These are phyloP conservation scores for Coregonus sp. DNA, from an alignment of 2,797 vertebrate species.

Conservation along the genomic window DNA sequence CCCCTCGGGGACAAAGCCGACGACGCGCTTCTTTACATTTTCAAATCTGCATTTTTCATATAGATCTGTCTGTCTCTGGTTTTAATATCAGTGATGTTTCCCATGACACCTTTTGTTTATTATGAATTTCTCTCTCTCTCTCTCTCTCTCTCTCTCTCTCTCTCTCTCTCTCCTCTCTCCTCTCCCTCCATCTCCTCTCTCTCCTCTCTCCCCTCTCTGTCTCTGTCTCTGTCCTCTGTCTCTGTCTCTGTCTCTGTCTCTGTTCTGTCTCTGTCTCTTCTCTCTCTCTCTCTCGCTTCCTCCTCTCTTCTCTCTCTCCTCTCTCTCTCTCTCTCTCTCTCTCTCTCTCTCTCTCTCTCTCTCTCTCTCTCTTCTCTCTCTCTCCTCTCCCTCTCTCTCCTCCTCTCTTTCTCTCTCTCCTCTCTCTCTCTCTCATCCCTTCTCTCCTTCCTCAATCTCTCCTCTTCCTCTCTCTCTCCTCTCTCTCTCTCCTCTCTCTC, in stretches of 20 bases:
- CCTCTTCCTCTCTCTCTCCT: neutral
- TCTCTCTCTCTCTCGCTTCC: conserved; percentile 16
- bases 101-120: conserved; percentile 88
- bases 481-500: neutral
- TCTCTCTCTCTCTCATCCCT: conserved; percentile 86
- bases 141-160: neutral
- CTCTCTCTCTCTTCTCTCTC: conserved; percentile 77
- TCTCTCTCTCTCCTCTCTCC: neutral
- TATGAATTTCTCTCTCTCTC: conserved; percentile 79
- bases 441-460: too few relatives aligned
- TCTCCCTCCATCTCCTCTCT: too few relatives aligned
- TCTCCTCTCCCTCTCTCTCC: conserved; percentile 85
- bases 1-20: conserved; percentile 62
- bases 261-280: neutral
- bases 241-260: conserved; percentile 53
- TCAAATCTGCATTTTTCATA: conserved; percentile 89
- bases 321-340: too few relatives aligned
- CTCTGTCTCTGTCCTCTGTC: conserved; percentile 40
- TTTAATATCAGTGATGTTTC: conserved; percentile 88
- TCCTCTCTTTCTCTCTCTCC: too few relatives aligned
- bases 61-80: conserved; percentile 86
- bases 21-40: conserved; percentile 84
- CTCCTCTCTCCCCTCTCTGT: neutral
- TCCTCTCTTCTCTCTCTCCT: neutral
- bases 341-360: conserved; percentile 71